Evolutionary conservation across 2,113 vertebrate species (phyloP).

Genomic region (Tragelaphus buxtoni): DNA sequence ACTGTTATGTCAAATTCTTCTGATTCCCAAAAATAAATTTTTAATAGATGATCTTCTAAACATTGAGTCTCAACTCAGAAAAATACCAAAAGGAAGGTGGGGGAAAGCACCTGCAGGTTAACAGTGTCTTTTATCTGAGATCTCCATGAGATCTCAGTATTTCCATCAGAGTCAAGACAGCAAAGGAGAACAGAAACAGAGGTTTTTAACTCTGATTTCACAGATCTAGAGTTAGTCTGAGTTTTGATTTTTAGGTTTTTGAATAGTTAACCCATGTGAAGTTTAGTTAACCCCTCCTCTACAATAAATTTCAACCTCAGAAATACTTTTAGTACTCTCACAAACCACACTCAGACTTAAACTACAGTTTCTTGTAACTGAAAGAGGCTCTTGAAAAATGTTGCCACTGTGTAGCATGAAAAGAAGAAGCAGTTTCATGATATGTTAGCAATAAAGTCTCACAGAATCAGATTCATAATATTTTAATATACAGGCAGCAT

Average conservation of each 20-base stretch:
- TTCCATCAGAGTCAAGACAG: not conserved
- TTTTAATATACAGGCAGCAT: not conserved
- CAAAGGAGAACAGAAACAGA: not conserved
- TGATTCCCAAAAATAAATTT: not conserved
- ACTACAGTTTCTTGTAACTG: not conserved
- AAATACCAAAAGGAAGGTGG: not conserved
- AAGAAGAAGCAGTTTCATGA: not conserved
- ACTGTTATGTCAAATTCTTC: not conserved
- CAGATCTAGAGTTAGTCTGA: not conserved
- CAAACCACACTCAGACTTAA: not conserved
- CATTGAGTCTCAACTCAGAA: not conserved
- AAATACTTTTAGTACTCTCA: not conserved
- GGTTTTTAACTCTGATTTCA: not conserved
- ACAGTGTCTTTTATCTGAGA: not conserved
- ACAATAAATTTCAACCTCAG: not conserved
- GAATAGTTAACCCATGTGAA: not conserved
- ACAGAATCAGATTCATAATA: not conserved
- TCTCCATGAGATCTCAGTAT: not conserved
- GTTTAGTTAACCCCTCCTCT: not conserved
- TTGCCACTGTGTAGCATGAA: not conserved
- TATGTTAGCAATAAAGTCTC: not conserved
- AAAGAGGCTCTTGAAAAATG: not conserved
- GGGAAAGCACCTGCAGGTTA: not conserved
- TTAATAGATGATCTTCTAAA: not conserved
- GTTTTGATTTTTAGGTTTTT: not conserved